These are phyloP conservation scores for Saimiri boliviensis DNA, from an alignment of 2,113 vertebrate genomes.

Conservation along the genomic window DNA sequence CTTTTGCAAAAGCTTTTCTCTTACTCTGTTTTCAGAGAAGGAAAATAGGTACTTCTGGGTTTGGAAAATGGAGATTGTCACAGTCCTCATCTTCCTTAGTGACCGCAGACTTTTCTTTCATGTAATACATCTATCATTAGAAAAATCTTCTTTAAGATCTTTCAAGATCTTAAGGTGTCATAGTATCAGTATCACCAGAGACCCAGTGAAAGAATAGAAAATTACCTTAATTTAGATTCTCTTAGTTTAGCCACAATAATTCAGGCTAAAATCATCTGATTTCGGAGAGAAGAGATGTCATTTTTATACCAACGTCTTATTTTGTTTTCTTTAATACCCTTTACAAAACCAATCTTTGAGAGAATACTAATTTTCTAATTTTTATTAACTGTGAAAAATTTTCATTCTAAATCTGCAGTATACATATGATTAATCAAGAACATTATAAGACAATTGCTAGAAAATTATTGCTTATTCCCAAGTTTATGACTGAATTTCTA, in stretches of 20 bases:
- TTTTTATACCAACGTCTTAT: not conserved
- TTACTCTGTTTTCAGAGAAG: not conserved
- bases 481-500: not conserved
- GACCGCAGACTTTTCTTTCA: not conserved
- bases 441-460: not conserved
- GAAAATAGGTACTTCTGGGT: not conserved
- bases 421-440: not conserved
- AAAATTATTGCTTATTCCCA: conserved; percentile 5
- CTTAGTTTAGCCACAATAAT: not conserved
- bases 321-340: not conserved
- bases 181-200: not conserved
- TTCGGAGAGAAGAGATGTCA: not conserved
- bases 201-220: not conserved
- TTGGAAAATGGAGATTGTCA: not conserved
- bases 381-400: conserved; percentile 13
- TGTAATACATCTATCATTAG: not conserved
- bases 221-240: not conserved
- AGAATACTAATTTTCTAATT: not conserved
- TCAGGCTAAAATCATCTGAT: not conserved
- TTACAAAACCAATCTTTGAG: conserved; percentile 13
- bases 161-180: not conserved
- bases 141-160: not conserved
- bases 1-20: not conserved
- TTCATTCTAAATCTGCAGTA: conserved; percentile 7
- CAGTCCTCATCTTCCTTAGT: not conserved